Evolutionary conservation across 1,140 invertebrate genomes (phyloP), one percentile per base, ranked within the genome.

Genomic region (Brachionus sp.): DNA sequence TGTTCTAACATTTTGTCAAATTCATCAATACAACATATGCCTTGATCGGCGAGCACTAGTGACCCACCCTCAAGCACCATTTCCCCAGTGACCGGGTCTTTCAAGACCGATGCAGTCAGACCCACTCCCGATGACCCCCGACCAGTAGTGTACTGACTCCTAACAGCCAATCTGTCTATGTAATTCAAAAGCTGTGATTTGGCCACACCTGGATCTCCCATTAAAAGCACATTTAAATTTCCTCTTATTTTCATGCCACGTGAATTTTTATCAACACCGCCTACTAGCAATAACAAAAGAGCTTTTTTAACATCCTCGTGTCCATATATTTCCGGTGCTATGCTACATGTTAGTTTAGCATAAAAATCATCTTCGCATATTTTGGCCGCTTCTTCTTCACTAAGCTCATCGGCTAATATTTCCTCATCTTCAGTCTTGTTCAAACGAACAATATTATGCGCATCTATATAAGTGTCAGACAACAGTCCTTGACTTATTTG

Each of bases 121-220:
- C 98, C 98, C 16, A 99, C 98, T 0, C 97, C 97, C 0, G 94
- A 96, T 9, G 96, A 98, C 84, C 97, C 98, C 82, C 97, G 91
- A 4, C 98, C 98, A 0, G 96, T 98, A 3, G 97, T 98, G 86
- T 97, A 97, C 89, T 97, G 95, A 86, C 94, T 95, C 86, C 97
- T 92, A 4, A 95, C 92, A 0, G 96, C 95, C 46, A 99, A 89
- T 35, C 97, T 92, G 87, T 97, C 95, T 82, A 99, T 96, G 89
- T 97, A 99, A 68, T 93, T 93, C 6, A 99, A 90, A 64, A 99
- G 90, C 89, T 99, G 98, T 0, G 95, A 98, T 90, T 99, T 99
- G 7, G 98, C 98, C 33, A 99, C 97, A 86, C 98, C 97, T 84
- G 98, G 98, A 91, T 99, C 98, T 53, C 98, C 98, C 97, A 99